Percentiles rank a stretch among this genome's conserved stretches.
Conservation (phyloP, 2,113 vertebrate genomes). For the Willisornis vidua region DNA sequence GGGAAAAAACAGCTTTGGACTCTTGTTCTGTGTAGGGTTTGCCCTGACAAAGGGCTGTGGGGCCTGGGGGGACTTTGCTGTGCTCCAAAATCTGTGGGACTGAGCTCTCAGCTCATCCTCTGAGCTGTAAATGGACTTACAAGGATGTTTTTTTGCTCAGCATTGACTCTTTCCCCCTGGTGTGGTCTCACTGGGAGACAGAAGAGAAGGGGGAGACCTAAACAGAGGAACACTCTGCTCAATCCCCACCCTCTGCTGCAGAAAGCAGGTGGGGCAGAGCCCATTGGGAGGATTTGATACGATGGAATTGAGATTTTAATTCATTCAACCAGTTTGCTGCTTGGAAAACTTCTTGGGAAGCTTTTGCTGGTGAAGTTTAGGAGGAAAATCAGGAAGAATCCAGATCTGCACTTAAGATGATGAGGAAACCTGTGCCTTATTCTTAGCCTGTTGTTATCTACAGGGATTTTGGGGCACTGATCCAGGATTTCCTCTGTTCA, state of each 20-base stretch:
- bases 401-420: not conserved
- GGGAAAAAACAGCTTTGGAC: not conserved
- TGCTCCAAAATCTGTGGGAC: not conserved
- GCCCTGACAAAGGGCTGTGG: not conserved
- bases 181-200: not conserved
- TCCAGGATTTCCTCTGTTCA: not conserved
- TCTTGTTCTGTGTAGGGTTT: not conserved
- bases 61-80: not conserved
- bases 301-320: not conserved
- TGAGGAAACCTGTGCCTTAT: not conserved
- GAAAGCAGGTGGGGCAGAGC: not conserved
- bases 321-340: not conserved
- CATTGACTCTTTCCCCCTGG: not conserved
- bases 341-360: not conserved
- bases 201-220: not conserved
- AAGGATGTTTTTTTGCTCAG: not conserved
- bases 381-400: not conserved
- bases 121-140: not conserved
- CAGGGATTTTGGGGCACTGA: not conserved
- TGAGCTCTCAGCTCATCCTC: not conserved
- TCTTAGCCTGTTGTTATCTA: not conserved
- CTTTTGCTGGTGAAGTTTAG: not conserved
- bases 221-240: not conserved
- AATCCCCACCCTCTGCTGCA: not conserved
- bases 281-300: not conserved